Conservation (phyloP, 2,797 vertebrate species). For the Macrochelys suwanniensis region DNA sequence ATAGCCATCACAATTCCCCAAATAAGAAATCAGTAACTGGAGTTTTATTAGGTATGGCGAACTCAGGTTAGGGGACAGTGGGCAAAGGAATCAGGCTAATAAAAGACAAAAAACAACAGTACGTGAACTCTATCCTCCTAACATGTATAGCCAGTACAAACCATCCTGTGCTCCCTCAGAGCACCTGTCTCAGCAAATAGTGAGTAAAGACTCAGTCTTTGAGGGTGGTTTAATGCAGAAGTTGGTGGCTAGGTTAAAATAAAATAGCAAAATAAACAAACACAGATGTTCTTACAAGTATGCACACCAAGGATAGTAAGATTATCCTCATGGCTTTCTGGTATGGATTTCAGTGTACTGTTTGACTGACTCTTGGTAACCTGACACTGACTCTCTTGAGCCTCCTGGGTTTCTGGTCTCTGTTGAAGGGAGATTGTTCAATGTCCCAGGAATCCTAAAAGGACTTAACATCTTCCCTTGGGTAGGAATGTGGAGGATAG, state of each 20-base stretch:
- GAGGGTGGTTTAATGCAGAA: too few species aligned
- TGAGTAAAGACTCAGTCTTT: too few species aligned
- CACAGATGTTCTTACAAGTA: not conserved
- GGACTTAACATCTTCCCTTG: not conserved
- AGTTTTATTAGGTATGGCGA: too few species aligned
- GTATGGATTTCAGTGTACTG: not conserved
- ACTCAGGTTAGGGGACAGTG: too few species aligned
- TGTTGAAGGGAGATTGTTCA: not conserved
- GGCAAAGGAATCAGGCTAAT: too few species aligned
- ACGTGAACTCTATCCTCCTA: too few species aligned
- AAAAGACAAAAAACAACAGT: too few species aligned
- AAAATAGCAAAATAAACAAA: not conserved
- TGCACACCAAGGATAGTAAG: not conserved
- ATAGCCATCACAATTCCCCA: too few species aligned
- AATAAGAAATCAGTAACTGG: too few species aligned
- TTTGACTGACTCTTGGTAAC: not conserved
- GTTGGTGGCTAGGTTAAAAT: not conserved
- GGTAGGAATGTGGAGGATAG: not conserved
- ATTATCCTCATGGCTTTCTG: not conserved
- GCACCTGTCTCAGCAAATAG: too few species aligned
- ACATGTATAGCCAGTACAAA: too few species aligned
- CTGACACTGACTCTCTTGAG: not conserved
- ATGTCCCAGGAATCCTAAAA: not conserved
- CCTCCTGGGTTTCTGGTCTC: not conserved
- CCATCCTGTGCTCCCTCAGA: too few species aligned